phyloP scores from a whole-genome alignment of 2,888 invertebrate genomes.

The Phengaris alcon region DNA sequence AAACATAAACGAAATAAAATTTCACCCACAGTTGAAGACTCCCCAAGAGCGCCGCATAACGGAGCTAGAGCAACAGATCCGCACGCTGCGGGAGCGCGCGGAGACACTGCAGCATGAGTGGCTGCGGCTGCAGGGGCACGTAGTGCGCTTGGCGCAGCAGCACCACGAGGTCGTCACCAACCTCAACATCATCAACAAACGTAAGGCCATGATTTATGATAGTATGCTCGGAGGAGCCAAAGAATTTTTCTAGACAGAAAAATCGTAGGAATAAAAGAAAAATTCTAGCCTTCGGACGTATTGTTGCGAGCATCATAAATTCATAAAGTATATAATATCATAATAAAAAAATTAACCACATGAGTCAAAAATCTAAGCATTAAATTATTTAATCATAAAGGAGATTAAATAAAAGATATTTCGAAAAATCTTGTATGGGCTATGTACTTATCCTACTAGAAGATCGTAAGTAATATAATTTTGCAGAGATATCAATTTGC shows the following conservation, averaged over 20 bases:
- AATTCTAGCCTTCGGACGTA: too few species aligned
- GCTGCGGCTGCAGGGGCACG: slow-evolving; percentile 86
- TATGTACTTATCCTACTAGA: neutral
- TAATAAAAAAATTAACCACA: too few species aligned
- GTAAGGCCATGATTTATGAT: slow-evolving; percentile 54
- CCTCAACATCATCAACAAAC: slow-evolving; percentile 85
- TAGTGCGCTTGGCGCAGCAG: slow-evolving; percentile 84
- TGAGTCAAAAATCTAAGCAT: too few species aligned
- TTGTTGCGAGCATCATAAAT: too few species aligned
- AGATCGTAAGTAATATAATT: neutral
- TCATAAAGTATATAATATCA: too few species aligned
- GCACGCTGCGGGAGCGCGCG: slow-evolving; percentile 79
- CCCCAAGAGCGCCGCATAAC: slow-evolving; percentile 82
- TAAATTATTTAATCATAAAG: too few species aligned
- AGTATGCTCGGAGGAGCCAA: neutral
- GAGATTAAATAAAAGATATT: too few species aligned
- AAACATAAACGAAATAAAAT: neutral
- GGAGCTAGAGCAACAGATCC: slow-evolving; percentile 82
- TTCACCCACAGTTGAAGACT: slow-evolving; percentile 53
- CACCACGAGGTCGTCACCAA: slow-evolving; percentile 83
- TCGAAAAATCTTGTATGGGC: too few species aligned
- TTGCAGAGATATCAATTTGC: slow-evolving; percentile 78
- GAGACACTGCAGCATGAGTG: slow-evolving; percentile 85
- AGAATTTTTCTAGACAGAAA: too few species aligned
- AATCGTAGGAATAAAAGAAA: too few species aligned